A percentile compares a stretch with the other conserved stretches of the same genome.
These are phyloP conservation scores for Nephrotoma appendiculata DNA, from an alignment of 2,888 invertebrate species.

Conservation along the genomic window DNA sequence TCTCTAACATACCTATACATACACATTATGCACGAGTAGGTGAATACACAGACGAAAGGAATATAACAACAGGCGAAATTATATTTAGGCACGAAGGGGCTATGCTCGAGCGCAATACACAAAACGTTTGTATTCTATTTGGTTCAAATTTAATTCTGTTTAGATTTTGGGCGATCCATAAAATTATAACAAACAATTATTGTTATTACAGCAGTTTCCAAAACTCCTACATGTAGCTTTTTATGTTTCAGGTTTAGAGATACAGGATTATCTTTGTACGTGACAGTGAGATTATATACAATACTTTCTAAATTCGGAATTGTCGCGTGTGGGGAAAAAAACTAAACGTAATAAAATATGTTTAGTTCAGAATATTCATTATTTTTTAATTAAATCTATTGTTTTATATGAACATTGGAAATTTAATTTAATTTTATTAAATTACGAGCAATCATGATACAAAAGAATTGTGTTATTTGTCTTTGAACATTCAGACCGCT, in stretches of 20 bases:
- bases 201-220: background rate
- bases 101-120: background rate
- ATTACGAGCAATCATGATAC: background rate
- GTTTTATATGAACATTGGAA: background rate
- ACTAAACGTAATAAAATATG: background rate
- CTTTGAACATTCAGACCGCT: too few relatives aligned
- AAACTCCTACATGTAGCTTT: too few relatives aligned
- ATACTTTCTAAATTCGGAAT: too few relatives aligned
- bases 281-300: background rate
- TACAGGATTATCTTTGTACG: background rate
- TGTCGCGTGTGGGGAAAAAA: background rate
- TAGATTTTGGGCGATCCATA: background rate
- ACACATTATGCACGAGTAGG: too few relatives aligned
- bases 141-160: background rate
- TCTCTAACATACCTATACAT: background rate
- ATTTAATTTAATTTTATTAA: background rate
- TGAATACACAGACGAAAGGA: background rate
- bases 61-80: background rate
- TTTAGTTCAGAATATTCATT: background rate
- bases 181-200: background rate
- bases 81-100: background rate
- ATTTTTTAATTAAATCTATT: background rate
- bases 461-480: background rate
- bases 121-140: background rate
- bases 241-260: too few relatives aligned